Base-by-base conservation (phyloP, 2,113 vertebrate genomes). In the Xerus inauris region DNA sequence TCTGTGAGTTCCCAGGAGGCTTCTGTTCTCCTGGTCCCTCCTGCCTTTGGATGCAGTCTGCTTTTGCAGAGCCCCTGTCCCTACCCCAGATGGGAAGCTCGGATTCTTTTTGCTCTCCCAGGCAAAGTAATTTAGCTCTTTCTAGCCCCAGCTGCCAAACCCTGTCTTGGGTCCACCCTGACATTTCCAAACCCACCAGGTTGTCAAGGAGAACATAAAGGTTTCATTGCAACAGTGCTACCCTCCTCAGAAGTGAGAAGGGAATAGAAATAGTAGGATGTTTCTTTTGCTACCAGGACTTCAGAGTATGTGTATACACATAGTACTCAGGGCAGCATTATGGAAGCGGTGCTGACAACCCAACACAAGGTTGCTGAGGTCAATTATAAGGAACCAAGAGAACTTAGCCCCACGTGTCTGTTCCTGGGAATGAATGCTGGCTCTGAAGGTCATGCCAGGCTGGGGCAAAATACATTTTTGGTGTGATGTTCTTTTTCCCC, bases 401-500 rank as follows among this genome's bases (percentile, higher is more conserved):
- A 8, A 4, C 8, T 22, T 12, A 17, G 77, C 12, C 69, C 4
- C 11, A 1, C 0, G 1, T 19, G 19, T n/a, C 71, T 64, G 8
- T 11, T 42, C 30, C 32, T 42, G 32, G 2, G 73, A 5, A 6
- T 0, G 10, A 5, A 13, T 26, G 59, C 83, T 40, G 40, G 45
- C 32, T 54, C 45, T 28, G 54, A 20, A 49, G 28, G 5, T 16
- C 9, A 0, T 0, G 1, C 28, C n/a, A 2, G 38, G 13, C 4
- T 30, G 5, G 6, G 72, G 85, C 30, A 20, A 80, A 30, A 57
- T 20, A 30, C 17, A 3, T 6, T 4, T 17, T 4, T 49, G 54
- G 7, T 2, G 35, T 12, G 45, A 16, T 1, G 13, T 28, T 88
- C 51, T 79, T 38, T 32, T 19, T 45, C 19, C 22, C 6, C 9